Conservation (phyloP, 2,113 vertebrate species). For the Psilopogon haemacephalus region DNA sequence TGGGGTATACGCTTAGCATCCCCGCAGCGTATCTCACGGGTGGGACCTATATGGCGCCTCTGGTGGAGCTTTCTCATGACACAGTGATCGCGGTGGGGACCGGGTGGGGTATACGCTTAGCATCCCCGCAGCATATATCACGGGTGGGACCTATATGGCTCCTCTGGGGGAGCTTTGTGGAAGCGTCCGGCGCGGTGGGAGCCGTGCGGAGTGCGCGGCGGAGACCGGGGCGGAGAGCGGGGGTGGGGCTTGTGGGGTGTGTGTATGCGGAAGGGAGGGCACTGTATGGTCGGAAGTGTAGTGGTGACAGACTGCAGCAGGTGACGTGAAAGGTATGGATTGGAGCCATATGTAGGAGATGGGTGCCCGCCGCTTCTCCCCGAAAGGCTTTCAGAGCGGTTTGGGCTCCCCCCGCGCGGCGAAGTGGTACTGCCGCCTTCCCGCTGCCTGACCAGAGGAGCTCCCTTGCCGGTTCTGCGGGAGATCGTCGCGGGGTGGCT, state of each 20-base stretch:
- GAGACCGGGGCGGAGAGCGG: no score
- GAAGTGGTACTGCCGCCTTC: neutral
- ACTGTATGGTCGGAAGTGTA: rapidly evolving
- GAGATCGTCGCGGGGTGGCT: neutral
- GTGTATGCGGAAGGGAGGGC: rapidly evolving
- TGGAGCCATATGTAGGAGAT: rapidly evolving
- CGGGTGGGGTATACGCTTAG: no score
- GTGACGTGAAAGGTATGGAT: rapidly evolving
- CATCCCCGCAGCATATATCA: no score
- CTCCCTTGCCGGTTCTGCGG: neutral
- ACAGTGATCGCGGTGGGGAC: no score
- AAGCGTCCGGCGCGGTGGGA: neutral
- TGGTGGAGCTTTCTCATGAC: no score
- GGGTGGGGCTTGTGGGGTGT: no score
- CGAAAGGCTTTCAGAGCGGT: neutral
- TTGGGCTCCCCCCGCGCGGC: rapidly evolving
- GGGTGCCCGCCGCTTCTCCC: neutral
- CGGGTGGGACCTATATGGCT: neutral
- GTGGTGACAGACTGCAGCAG: rapidly evolving
- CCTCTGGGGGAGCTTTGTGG: slow-evolving; percentile 7
- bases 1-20: no score
- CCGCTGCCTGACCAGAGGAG: rapidly evolving
- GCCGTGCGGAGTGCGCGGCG: rapidly evolving
- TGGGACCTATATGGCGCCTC: no score
- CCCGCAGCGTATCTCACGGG: no score